A percentile compares a stretch with the other conserved stretches of the same genome.
Evolutionary conservation across 2,113 vertebrate species (phyloP).

Genomic region (Melanocharis versteri): DNA sequence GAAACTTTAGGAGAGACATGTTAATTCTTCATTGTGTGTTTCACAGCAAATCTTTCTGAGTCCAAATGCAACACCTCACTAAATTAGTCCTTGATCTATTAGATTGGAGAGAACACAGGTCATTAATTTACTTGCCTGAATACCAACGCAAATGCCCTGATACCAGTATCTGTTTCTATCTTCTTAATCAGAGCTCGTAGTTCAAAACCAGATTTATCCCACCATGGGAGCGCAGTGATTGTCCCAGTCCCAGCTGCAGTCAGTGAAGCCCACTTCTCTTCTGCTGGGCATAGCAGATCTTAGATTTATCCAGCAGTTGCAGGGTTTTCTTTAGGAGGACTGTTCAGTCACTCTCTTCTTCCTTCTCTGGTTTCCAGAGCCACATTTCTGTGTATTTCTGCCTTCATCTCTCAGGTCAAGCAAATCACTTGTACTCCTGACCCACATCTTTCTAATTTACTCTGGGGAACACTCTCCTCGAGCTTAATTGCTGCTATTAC

Average conservation of each 20-base stretch:
- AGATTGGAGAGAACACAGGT: neutral
- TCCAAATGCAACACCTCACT: neutral
- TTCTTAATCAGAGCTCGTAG: neutral
- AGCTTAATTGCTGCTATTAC: neutral
- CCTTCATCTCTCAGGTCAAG: neutral
- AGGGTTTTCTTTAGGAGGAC: neutral
- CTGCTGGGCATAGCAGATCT: neutral
- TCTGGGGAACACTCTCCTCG: rapidly evolving
- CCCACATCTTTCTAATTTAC: neutral
- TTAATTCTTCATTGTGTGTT: neutral
- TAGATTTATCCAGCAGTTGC: neutral
- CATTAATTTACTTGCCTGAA: neutral
- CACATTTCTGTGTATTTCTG: neutral
- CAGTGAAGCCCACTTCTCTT: neutral
- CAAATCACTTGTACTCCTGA: neutral
- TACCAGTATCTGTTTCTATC: neutral
- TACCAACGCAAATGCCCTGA: neutral
- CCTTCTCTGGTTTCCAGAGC: neutral
- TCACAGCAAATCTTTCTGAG: neutral
- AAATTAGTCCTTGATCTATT: neutral
- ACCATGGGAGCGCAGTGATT: neutral
- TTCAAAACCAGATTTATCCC: neutral
- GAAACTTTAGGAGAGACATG: neutral
- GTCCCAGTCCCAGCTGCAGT: rapidly evolving
- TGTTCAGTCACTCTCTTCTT: neutral